Evolutionary conservation across 2,797 vertebrate genomes (phyloP).

Genomic region (Hypotaenidia okinawae): DNA sequence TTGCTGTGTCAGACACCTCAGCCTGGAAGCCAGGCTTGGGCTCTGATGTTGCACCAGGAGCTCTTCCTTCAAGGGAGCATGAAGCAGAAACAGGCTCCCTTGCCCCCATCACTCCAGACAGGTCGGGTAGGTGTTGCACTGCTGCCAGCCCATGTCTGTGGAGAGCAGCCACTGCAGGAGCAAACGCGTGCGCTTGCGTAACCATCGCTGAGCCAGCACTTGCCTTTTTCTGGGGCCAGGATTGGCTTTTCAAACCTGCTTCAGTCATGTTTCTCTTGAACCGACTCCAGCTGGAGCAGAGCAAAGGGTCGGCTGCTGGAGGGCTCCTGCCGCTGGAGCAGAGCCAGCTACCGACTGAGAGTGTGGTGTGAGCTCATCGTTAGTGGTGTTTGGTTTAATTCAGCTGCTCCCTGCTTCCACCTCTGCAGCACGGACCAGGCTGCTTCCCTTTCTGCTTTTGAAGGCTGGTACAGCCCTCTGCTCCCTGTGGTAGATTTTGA

Average conservation of each 20-base stretch:
- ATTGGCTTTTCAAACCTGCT: background rate
- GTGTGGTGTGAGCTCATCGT: fast-evolving
- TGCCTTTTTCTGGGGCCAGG: background rate
- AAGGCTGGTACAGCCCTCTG: fast-evolving
- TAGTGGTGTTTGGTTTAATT: background rate
- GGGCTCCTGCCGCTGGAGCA: background rate
- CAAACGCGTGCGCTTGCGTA: background rate
- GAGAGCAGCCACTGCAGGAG: background rate
- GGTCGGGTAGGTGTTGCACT: background rate
- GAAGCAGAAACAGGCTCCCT: background rate
- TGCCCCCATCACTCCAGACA: background rate
- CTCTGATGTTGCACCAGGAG: background rate
- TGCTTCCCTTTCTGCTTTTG: background rate
- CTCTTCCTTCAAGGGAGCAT: background rate
- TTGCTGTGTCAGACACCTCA: fast-evolving
- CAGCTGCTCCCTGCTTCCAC: background rate
- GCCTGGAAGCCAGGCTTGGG: background rate
- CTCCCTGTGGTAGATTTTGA: fast-evolving
- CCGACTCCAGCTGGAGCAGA: background rate
- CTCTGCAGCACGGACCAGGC: background rate
- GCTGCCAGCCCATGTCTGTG: background rate
- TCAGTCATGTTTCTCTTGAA: background rate
- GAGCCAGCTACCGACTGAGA: background rate
- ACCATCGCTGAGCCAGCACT: fast-evolving
- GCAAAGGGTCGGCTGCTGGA: background rate